Base-by-base conservation (phyloP, 2,888 invertebrate species). In the Neoitamus cyanurus region DNA sequence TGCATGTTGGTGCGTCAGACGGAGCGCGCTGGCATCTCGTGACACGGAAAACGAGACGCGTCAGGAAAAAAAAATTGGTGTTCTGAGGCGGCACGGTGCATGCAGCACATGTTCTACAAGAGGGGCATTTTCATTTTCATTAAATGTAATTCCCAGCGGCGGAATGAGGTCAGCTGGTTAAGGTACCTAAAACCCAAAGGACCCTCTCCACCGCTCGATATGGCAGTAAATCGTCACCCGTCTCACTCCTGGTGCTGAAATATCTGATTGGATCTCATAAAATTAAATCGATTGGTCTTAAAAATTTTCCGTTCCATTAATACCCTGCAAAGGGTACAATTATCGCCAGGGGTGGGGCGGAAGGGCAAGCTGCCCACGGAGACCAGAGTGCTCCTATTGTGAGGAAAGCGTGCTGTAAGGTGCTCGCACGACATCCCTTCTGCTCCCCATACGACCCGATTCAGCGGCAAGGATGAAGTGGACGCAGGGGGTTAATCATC, bases 401-500 rank as follows among this genome's bases (percentile, higher is more conserved):
- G 4, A 46, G n/a, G 36, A 9, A 28, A 30, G 36, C 75, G 37
- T 25, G n/a, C 34, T 28, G 37, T 42, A 75, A 31, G 37, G 37
- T 9, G 11, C 9, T 31, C 13, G 34, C 25, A 25, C 31, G 13
- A 25, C 20, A 34, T 13, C 15, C 68, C 80, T 42, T 77, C 31
- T 48, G 5, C 30, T 34, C 37, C 13, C 75, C 15, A 75, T 28
- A 15, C 75, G 37, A 15, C 25, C 20, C 37, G 34, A 15, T 13
- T 37, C 25, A 15, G 20, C 42, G 68, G 15, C 34, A 34, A 58
- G 68, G 68, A 80, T 34, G 28, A 80, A 80, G 58, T 68, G 58
- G 58, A 36, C 80, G 68, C 80, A 31, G 80, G 80, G 80, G 80
- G 80, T 80, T 80, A 80, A 80, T 80, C 80, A 80, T 80, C 58